These are phyloP conservation scores for Polietes domitor DNA, from an alignment of 2,888 invertebrate genomes.

Conservation along the genomic window DNA sequence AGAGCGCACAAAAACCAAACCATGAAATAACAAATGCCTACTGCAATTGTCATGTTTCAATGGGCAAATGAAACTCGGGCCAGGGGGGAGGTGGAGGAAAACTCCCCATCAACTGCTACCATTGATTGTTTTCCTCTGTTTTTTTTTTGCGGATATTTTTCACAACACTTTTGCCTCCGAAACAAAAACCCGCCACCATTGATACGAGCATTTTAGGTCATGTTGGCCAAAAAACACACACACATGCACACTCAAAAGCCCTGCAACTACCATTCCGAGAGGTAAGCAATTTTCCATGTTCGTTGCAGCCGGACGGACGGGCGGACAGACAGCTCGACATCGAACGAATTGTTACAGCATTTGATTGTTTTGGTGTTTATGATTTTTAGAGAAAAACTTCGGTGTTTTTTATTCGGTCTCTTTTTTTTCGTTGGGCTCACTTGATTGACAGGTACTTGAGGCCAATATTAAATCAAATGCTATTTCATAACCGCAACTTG, in stretches of 20 bases:
- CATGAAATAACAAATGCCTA: slow-evolving; percentile 38
- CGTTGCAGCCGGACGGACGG: neutral
- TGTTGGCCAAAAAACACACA: slow-evolving; percentile 8
- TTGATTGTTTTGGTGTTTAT: slow-evolving; percentile 45
- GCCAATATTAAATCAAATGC: slow-evolving; percentile 55
- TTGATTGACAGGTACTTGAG: slow-evolving; percentile 62
- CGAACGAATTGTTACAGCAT: slow-evolving; percentile 31
- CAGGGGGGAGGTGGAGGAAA: neutral
- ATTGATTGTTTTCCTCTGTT: neutral
- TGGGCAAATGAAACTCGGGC: slow-evolving; percentile 13
- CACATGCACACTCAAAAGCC: neutral
- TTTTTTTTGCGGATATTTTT: neutral
- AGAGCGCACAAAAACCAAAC: neutral
- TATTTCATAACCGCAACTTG: slow-evolving; percentile 33
- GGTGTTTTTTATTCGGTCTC: neutral
- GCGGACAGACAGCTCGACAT: neutral
- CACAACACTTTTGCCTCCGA: neutral
- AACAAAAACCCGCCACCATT: neutral
- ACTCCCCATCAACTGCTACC: neutral
- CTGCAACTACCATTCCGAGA: slow-evolving; percentile 1
- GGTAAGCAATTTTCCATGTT: slow-evolving; percentile 3
- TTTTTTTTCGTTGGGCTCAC: slow-evolving; percentile 23
- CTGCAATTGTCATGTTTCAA: slow-evolving; percentile 38
- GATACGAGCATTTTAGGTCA: slow-evolving; percentile 27
- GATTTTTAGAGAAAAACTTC: slow-evolving; percentile 10